Conservation (phyloP, 2,797 vertebrate species). For the Phyllotis vaccarum region DNA sequence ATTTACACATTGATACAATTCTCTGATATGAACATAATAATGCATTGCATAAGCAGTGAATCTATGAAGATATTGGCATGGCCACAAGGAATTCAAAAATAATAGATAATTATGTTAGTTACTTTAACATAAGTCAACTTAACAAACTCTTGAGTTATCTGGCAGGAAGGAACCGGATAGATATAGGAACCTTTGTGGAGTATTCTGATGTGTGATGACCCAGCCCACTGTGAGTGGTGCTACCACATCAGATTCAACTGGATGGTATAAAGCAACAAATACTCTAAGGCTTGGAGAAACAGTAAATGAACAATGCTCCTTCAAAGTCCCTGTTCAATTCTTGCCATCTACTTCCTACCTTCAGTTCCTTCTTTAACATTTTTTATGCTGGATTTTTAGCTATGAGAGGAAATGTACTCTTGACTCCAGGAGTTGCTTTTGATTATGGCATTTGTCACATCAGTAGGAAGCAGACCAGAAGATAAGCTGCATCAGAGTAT, state of each 20-base stretch:
- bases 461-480: background rate
- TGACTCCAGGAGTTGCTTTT: background rate
- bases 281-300: too few relatives aligned
- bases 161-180: background rate
- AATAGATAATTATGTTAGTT: background rate
- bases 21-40: background rate
- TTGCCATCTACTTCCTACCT: background rate
- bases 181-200: too few relatives aligned
- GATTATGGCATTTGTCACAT: background rate
- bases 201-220: background rate
- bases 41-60: background rate
- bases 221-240: too few relatives aligned
- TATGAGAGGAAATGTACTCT: background rate
- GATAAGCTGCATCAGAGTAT: background rate
- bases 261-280: background rate
- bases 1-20: background rate
- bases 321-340: background rate
- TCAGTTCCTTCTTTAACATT: background rate
- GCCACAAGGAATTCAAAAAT: background rate
- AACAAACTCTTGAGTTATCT: too few relatives aligned
- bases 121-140: too few relatives aligned
- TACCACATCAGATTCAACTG: too few relatives aligned
- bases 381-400: background rate
- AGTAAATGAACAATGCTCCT: background rate
- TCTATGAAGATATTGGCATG: background rate